Evolutionary conservation across 2,888 invertebrate species (phyloP).

Genomic region (Tetragonisca angustula): DNA sequence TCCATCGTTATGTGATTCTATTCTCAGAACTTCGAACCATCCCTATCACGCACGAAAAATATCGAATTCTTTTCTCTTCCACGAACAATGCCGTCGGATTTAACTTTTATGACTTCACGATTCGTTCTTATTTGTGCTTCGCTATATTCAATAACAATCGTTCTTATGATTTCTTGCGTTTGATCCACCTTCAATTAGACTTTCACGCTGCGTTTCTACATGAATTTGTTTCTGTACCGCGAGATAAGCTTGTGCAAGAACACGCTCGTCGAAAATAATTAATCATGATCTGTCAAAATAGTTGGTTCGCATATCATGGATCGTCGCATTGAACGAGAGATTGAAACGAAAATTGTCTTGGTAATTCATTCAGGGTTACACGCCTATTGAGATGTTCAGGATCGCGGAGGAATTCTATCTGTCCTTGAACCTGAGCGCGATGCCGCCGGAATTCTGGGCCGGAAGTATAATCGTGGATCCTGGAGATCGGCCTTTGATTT

Average conservation of each 20-base stretch:
- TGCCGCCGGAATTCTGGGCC: conserved; percentile 95
- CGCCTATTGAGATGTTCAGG: conserved; percentile 92
- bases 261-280: not conserved
- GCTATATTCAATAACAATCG: not conserved
- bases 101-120: not conserved
- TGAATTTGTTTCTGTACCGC: not conserved
- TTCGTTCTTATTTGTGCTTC: not conserved
- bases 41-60: not conserved
- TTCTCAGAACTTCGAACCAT: conserved; percentile 3
- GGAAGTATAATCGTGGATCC: conserved; percentile 94
- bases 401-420: conserved; percentile 96
- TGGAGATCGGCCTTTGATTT: conserved; percentile 90
- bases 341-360: not conserved
- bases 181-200: not conserved
- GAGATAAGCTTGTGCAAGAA: not conserved
- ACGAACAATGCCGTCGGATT: not conserved
- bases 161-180: not conserved
- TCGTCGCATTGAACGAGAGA: too few species aligned
- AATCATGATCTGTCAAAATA: not conserved
- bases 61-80: not conserved
- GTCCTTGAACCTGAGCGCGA: conserved; percentile 93
- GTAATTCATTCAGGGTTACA: conserved; percentile 88
- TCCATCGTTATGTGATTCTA: not conserved
- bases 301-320: not conserved
- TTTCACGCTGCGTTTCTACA: conserved; percentile 18